Percentiles rank a stretch among this genome's conserved stretches.
Evolutionary conservation across 2,113 vertebrate genomes (phyloP).

Genomic region (Syngnathus typhle): DNA sequence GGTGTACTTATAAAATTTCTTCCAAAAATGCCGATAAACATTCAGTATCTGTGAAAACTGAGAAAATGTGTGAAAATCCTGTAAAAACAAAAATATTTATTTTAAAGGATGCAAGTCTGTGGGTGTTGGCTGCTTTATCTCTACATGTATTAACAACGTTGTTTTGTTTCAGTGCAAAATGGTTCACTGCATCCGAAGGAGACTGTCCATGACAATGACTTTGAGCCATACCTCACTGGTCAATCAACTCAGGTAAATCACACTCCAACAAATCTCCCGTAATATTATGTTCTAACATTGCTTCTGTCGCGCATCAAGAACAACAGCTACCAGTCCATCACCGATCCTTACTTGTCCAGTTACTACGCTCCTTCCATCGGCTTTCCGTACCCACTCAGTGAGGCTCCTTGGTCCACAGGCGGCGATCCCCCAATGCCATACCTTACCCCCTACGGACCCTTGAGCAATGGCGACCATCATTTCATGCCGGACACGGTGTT

Average conservation of each 20-base stretch:
- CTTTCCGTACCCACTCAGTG: conserved; percentile 91
- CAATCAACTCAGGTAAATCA: conserved; percentile 86
- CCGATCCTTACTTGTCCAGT: conserved; percentile 90
- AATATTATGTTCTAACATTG: conserved; percentile 20
- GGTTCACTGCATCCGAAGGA: conserved; percentile 95
- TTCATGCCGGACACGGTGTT: conserved; percentile 94
- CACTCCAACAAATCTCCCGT: not conserved
- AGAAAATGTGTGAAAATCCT: too few relatives aligned
- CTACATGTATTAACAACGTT: conserved; percentile 14
- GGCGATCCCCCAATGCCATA: conserved; percentile 93
- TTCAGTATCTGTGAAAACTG: too few relatives aligned
- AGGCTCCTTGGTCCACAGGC: conserved; percentile 93
- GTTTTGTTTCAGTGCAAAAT: conserved; percentile 85
- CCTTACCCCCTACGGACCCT: conserved; percentile 89
- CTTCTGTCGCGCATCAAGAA: conserved; percentile 69
- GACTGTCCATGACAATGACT: conserved; percentile 88
- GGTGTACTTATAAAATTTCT: too few relatives aligned
- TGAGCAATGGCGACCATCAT: conserved; percentile 93
- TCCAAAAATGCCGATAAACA: too few relatives aligned
- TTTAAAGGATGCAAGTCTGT: too few relatives aligned
- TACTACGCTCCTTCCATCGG: conserved; percentile 95
- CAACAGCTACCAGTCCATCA: conserved; percentile 95
- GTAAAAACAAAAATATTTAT: too few relatives aligned
- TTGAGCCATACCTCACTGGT: conserved; percentile 91
- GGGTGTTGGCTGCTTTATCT: too few relatives aligned